Percentiles rank a stretch among this genome's conserved stretches.
These are phyloP conservation scores for Montipora foliosa DNA, from an alignment of 64 coral and sea anemone species.

Conservation along the genomic window DNA sequence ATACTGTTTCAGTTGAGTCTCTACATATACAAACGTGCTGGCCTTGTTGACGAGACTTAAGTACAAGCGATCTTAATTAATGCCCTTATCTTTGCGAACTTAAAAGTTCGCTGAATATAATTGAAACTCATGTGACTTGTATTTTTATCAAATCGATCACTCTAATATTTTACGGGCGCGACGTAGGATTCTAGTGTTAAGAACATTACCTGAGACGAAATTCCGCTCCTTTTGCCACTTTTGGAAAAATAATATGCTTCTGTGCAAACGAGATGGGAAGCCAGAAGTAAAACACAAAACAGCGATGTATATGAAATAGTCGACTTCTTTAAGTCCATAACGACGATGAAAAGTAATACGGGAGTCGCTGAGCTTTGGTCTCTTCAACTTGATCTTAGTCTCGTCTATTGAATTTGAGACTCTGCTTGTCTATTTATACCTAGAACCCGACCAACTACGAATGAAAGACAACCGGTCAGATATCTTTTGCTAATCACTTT, in stretches of 20 bases:
- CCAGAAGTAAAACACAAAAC: background rate
- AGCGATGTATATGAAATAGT: background rate
- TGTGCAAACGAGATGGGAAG: background rate
- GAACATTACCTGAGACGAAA: background rate
- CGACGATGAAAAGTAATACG: background rate
- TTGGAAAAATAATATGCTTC: background rate
- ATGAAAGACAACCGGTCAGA: background rate
- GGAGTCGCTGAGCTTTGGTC: too few species aligned
- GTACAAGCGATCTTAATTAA: too few species aligned
- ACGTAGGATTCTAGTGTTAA: background rate
- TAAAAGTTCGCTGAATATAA: too few species aligned
- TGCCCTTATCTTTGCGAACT: too few species aligned
- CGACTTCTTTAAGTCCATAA: background rate
- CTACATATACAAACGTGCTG: too few species aligned
- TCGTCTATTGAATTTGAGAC: background rate
- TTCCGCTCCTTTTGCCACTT: background rate
- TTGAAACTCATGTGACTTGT: too few species aligned
- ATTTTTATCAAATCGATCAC: background rate
- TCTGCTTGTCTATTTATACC: too few species aligned
- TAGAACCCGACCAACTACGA: too few species aligned
- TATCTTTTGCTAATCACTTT: background rate
- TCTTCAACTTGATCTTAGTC: background rate
- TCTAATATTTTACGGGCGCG: background rate
- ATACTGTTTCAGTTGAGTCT: too few species aligned
- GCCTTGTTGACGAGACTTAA: too few species aligned